Evolutionary conservation across 2,888 invertebrate species (phyloP).

Genomic region (Netelia virgata): DNA sequence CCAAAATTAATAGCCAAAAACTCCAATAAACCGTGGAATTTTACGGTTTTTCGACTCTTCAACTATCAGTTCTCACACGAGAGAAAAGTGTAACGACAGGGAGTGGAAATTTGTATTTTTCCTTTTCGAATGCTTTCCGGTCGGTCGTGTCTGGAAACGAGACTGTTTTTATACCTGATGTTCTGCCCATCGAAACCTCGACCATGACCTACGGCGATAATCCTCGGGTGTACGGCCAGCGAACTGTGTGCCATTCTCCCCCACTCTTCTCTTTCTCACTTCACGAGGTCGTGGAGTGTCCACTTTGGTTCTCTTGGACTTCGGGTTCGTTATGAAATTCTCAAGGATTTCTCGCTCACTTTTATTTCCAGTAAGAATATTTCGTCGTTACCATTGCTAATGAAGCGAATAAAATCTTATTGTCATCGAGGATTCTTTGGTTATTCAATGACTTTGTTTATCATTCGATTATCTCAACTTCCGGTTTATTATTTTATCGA

Average conservation of each 20-base stretch:
- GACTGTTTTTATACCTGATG: background rate
- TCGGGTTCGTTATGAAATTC: background rate
- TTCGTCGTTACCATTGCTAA: background rate
- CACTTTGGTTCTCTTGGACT: background rate
- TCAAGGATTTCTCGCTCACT: background rate
- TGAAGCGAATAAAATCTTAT: background rate
- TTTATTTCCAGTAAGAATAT: background rate
- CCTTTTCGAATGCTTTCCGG: background rate
- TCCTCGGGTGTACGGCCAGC: background rate
- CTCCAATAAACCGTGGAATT: too few relatives aligned
- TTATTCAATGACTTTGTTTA: background rate
- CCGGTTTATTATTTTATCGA: background rate
- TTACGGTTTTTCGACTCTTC: too few relatives aligned
- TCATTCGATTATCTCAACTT: background rate
- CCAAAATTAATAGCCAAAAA: too few relatives aligned
- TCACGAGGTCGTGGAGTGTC: background rate
- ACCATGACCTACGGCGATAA: conserved; percentile 37
- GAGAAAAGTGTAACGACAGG: too few relatives aligned
- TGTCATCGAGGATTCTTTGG: background rate
- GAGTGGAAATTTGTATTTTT: background rate
- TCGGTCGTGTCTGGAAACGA: background rate
- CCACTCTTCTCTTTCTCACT: background rate
- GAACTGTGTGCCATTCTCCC: background rate
- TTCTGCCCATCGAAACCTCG: conserved; percentile 5
- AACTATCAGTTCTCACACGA: too few relatives aligned